Percentiles rank a stretch among this genome's conserved stretches.
phyloP scores from a whole-genome alignment of 2,888 invertebrate genomes.

The Stramonita haemastoma region DNA sequence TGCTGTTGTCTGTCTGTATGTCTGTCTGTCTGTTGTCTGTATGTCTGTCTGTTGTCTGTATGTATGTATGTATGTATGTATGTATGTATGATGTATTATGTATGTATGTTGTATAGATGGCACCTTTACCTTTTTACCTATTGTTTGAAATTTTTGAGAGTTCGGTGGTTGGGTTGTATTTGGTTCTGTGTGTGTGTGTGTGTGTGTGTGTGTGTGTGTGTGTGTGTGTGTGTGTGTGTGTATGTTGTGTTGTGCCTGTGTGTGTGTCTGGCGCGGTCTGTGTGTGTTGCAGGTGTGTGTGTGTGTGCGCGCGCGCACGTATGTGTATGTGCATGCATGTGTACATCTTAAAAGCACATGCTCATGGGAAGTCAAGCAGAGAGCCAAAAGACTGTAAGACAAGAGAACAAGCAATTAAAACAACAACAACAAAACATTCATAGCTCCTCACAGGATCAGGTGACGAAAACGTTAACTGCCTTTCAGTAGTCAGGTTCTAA shows the following conservation, averaged over 20 bases:
- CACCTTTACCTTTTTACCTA: neutral
- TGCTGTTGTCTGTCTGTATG: neutral
- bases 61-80: neutral
- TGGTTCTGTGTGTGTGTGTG: neutral
- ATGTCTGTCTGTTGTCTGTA: neutral
- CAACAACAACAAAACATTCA: no score
- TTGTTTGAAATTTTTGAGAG: neutral
- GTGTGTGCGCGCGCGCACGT: neutral
- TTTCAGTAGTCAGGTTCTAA: neutral
- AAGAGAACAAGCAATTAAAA: no score
- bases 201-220: neutral
- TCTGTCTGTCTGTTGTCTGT: neutral
- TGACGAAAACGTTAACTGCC: neutral
- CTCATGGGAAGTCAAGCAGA: neutral
- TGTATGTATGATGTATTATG: neutral
- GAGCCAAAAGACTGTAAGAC: neutral
- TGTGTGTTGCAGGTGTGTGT: slow-evolving; percentile 3
- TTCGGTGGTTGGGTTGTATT: no score
- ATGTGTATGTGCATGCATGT: neutral
- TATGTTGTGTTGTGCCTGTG: neutral
- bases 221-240: slow-evolving; percentile 1
- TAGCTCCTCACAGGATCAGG: no score
- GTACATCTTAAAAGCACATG: neutral
- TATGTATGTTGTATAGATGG: no score
- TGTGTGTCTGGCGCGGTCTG: neutral